A percentile compares a stretch with the other conserved stretches of the same genome.
These are phyloP conservation scores for Harpalus rufipes DNA, from an alignment of 2,888 invertebrate species.

Conservation along the genomic window DNA sequence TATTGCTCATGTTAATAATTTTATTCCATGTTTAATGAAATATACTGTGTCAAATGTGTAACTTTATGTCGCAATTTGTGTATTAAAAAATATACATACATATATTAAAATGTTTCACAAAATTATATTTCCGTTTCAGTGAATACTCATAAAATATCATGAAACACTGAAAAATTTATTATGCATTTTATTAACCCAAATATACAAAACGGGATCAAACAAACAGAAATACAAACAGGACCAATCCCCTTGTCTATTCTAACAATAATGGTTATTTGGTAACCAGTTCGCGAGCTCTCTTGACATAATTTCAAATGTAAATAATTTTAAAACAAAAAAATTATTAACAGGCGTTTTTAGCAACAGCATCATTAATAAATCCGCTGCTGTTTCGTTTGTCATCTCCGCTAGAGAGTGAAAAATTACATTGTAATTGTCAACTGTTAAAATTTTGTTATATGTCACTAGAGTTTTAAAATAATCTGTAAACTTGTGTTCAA, in stretches of 20 bases:
- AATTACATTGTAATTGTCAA: constrained; percentile 36
- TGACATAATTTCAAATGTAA: constrained; percentile 29
- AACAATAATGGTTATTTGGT: constrained; percentile 9
- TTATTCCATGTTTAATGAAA: too few relatives aligned
- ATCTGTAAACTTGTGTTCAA: constrained; percentile 12
- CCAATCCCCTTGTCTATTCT: neutral
- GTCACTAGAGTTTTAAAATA: constrained; percentile 24
- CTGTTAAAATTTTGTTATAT: constrained; percentile 39
- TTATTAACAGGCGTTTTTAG: constrained; percentile 32
- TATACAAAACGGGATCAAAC: neutral
- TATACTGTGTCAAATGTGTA: too few relatives aligned
- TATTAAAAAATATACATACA: too few relatives aligned
- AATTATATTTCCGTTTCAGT: neutral
- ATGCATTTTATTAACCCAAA: constrained; percentile 26
- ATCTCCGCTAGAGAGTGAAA: constrained; percentile 30
- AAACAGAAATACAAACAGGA: constrained; percentile 15
- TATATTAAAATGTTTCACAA: too few relatives aligned
- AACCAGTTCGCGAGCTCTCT: neutral
- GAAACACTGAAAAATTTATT: constrained; percentile 9
- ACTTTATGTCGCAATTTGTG: too few relatives aligned
- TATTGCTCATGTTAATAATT: too few relatives aligned
- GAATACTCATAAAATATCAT: neutral
- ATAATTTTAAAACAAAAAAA: constrained; percentile 46
- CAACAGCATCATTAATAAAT: constrained; percentile 28
- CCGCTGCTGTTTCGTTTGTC: constrained; percentile 4